phyloP scores from a whole-genome alignment of 2,113 vertebrate species.

The Chauna torquata region DNA sequence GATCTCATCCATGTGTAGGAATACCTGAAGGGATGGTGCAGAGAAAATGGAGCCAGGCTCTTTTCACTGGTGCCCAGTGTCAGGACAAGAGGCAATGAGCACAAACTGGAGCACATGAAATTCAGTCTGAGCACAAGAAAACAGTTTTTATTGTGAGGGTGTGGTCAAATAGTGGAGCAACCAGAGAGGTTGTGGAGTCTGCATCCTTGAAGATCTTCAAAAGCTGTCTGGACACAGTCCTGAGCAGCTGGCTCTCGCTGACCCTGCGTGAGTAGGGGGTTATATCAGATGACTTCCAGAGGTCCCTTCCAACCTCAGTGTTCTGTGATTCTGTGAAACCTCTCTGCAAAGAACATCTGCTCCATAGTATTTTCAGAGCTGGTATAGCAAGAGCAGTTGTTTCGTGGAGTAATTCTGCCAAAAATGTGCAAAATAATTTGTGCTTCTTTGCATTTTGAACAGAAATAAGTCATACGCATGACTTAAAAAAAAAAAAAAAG shows the following conservation, averaged over 20 bases:
- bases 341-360: background rate
- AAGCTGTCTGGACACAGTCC: background rate
- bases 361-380: background rate
- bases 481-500: background rate
- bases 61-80: background rate
- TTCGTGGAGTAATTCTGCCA: background rate
- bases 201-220: background rate
- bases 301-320: background rate
- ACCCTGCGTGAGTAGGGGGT: accelerated
- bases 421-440: background rate
- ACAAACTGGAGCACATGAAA: background rate
- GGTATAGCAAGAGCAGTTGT: background rate
- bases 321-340: background rate
- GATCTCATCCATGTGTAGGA: background rate
- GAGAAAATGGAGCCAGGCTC: background rate
- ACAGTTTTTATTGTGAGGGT: background rate
- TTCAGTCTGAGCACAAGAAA: background rate
- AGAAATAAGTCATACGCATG: background rate
- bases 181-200: background rate
- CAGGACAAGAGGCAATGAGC: background rate
- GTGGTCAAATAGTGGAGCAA: background rate
- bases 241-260: accelerated
- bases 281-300: background rate
- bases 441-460: background rate
- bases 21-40: background rate